Conservation (phyloP, 2,797 vertebrate genomes). For the Siniperca obscura region DNA sequence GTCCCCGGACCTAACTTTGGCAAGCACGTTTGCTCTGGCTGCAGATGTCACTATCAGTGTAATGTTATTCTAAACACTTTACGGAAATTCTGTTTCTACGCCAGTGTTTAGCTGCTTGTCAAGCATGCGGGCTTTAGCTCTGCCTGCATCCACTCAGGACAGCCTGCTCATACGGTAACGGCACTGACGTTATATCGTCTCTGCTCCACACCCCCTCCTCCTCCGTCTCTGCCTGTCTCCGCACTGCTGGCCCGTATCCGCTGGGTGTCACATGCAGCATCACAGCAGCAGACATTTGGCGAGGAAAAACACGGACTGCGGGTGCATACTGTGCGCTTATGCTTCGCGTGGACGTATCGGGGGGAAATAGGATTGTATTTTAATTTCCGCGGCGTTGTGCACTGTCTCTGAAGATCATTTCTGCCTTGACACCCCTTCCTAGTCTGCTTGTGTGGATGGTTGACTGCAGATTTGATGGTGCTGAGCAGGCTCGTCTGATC, state of each 20-base stretch:
- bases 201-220: constrained; percentile 16
- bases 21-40: not conserved
- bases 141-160: constrained; percentile 43
- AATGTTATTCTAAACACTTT: not conserved
- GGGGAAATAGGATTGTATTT: constrained; percentile 34
- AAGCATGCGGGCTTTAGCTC: constrained; percentile 10
- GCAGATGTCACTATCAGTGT: not conserved
- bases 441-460: constrained; percentile 59
- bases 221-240: constrained; percentile 67
- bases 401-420: constrained; percentile 23
- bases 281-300: constrained; percentile 63
- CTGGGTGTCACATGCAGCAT: constrained; percentile 71
- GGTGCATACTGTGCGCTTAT: constrained; percentile 35
- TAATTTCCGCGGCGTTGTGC: constrained; percentile 49
- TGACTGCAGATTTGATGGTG: constrained; percentile 75
- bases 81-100: not conserved
- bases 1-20: not conserved
- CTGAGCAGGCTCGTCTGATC: constrained; percentile 76
- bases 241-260: constrained; percentile 73
- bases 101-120: not conserved
- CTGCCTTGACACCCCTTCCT: not conserved
- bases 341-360: constrained; percentile 40
- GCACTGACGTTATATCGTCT: constrained; percentile 66
- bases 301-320: constrained; percentile 56
- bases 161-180: constrained; percentile 49